phyloP scores from a whole-genome alignment of 2,888 invertebrate genomes.

The Andrena bicolor region DNA sequence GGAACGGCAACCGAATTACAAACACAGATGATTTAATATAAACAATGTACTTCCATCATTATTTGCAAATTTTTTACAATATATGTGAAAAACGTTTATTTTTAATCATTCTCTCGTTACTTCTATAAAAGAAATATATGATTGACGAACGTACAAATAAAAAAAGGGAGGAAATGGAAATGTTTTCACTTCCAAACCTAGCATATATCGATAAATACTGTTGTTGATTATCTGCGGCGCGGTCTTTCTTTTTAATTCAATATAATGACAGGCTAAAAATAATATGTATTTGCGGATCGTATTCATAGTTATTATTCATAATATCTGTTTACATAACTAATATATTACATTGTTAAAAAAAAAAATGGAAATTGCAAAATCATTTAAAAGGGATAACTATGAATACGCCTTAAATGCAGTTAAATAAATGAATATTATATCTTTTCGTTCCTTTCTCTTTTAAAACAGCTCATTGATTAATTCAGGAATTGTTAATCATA shows the following conservation, averaged over 20 bases:
- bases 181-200: conserved; percentile 45
- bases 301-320: conserved; percentile 55
- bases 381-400: conserved; percentile 42
- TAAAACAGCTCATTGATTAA: conserved; percentile 24
- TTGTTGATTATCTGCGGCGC: conserved; percentile 52
- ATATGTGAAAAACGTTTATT: conserved; percentile 79
- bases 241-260: conserved; percentile 23
- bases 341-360: conserved; percentile 51
- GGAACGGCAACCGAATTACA: conserved; percentile 56
- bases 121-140: conserved; percentile 68
- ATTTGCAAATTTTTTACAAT: conserved; percentile 76
- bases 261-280: conserved; percentile 44
- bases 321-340: conserved; percentile 32
- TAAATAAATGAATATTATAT: conserved; percentile 42
- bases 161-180: conserved; percentile 45
- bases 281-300: conserved; percentile 40
- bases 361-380: conserved; percentile 16
- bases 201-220: conserved; percentile 63
- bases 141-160: conserved; percentile 67
- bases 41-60: conserved; percentile 73
- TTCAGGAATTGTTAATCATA: conserved; percentile 24
- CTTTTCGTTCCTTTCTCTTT: conserved; percentile 17
- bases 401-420: conserved; percentile 54
- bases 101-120: conserved; percentile 71
- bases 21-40: conserved; percentile 62